Conservation (phyloP, 2,113 vertebrate species). For the Atractosteus spatula region DNA sequence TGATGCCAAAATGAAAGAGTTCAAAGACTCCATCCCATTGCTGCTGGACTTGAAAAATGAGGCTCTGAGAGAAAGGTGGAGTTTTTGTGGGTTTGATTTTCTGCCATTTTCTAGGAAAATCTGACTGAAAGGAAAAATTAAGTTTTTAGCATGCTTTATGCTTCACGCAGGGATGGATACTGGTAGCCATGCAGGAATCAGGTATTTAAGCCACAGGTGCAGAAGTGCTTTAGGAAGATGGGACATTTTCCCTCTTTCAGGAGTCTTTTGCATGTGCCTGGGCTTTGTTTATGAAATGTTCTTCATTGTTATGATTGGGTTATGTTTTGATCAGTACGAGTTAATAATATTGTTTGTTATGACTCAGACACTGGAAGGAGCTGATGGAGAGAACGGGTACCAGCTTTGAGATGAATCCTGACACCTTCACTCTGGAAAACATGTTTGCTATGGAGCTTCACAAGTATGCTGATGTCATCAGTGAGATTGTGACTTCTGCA, state of each 20-base stretch:
- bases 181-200: too few relatives aligned
- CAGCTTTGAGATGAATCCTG: slow-evolving; percentile 81
- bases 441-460: slow-evolving; percentile 96
- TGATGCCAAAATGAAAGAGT: slow-evolving; percentile 84
- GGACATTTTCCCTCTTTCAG: too few relatives aligned
- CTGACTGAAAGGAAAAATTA: not conserved
- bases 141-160: not conserved
- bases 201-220: too few relatives aligned
- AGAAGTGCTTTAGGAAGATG: too few relatives aligned
- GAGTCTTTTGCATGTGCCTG: too few relatives aligned
- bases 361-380: slow-evolving; percentile 84
- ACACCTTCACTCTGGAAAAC: slow-evolving; percentile 88
- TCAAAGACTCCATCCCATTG: slow-evolving; percentile 86
- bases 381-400: slow-evolving; percentile 83
- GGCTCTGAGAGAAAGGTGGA: slow-evolving; percentile 87
- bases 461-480: slow-evolving; percentile 73
- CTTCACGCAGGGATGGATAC: too few relatives aligned
- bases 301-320: too few relatives aligned
- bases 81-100: not conserved
- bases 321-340: too few relatives aligned
- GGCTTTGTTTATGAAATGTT: too few relatives aligned
- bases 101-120: not conserved
- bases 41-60: slow-evolving; percentile 91
- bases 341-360: slow-evolving; percentile 1
- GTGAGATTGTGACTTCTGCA: slow-evolving; percentile 81